Evolutionary conservation across 2,113 vertebrate genomes (phyloP).

Genomic region (Gorsachius goisagi): DNA sequence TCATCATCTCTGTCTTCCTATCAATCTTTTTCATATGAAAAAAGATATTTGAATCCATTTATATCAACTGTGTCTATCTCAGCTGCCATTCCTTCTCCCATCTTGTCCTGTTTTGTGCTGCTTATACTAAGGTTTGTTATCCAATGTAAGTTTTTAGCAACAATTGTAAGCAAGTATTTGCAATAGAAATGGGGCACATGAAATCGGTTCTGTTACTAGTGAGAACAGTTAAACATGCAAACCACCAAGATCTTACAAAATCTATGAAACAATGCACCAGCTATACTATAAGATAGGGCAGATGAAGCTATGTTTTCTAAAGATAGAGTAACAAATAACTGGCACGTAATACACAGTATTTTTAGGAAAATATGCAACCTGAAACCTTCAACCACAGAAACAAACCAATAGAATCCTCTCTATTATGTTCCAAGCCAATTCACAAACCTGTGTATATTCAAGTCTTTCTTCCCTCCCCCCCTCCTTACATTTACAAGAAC

Average conservation of each 20-base stretch:
- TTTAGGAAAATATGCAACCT: not conserved
- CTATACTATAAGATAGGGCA: not conserved
- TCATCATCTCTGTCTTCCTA: not conserved
- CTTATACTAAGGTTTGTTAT: not conserved
- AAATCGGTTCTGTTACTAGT: not conserved
- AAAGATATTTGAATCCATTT: not conserved
- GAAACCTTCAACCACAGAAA: not conserved
- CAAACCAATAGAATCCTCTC: not conserved
- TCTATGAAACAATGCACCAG: not conserved
- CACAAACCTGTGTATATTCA: not conserved
- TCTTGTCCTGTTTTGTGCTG: not conserved
- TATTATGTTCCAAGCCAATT: not conserved
- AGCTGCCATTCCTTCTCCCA: not conserved
- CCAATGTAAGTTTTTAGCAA: not conserved
- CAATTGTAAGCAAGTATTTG: not conserved
- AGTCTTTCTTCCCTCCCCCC: not conserved
- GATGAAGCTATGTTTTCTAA: not conserved
- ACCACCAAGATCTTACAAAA: not conserved
- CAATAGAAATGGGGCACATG: not conserved
- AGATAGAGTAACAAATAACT: not conserved
- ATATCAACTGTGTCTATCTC: no score
- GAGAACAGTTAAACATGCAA: not conserved
- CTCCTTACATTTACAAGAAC: not conserved
- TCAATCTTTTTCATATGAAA: not conserved
- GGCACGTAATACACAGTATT: rapidly evolving